phyloP scores from a whole-genome alignment of 2,888 invertebrate species.

The Lordiphosa andalusiaca region DNA sequence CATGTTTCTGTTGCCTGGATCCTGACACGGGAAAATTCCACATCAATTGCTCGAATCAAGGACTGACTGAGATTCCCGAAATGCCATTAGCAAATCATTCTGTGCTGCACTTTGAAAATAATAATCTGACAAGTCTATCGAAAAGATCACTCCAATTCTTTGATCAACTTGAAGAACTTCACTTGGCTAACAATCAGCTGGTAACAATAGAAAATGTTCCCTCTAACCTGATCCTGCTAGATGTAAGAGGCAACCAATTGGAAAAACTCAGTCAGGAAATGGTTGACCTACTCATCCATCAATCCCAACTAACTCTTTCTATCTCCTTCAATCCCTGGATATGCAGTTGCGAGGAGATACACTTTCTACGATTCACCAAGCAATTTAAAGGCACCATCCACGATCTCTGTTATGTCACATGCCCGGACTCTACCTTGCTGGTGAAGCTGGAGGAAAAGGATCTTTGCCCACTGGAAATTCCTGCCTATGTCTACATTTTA shows the following conservation, averaged over 20 bases:
- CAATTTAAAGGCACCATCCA: not conserved
- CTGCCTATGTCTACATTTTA: not conserved
- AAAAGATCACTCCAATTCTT: too few relatives aligned
- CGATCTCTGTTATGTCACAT: not conserved
- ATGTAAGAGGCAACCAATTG: not conserved
- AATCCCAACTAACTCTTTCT: not conserved
- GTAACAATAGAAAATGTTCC: not conserved
- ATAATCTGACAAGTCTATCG: too few relatives aligned
- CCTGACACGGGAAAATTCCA: not conserved
- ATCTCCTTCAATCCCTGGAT: constrained; percentile 1
- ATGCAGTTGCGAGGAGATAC: not conserved
- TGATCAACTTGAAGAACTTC: too few relatives aligned
- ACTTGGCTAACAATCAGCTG: not conserved
- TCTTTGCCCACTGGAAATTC: not conserved
- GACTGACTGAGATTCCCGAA: too few relatives aligned
- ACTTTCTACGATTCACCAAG: not conserved
- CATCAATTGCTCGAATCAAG: not conserved
- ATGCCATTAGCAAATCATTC: too few relatives aligned
- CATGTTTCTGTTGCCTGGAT: too few relatives aligned
- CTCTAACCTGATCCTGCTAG: not conserved
- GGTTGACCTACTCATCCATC: not conserved
- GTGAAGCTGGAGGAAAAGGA: constrained; percentile 4
- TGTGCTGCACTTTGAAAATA: too few relatives aligned
- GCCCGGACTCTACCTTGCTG: not conserved
- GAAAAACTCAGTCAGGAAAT: not conserved